Evolutionary conservation across 2,888 invertebrate genomes (phyloP), one percentile per base, ranked within the genome.

Genomic region (Cataglyphis livida): DNA sequence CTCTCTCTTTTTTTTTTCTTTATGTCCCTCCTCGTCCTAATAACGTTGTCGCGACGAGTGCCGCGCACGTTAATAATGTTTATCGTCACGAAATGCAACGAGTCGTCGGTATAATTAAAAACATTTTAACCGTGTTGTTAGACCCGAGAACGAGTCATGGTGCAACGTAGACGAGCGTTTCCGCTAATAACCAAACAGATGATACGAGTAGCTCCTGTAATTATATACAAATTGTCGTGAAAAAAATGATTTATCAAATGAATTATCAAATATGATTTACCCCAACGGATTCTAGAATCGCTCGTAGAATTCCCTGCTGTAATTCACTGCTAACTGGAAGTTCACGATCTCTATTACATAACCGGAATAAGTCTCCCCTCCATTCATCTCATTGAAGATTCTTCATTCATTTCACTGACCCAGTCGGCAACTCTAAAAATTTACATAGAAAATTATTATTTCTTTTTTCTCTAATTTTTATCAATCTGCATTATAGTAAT

Each of bases 1-100:
- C 57, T 54, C 18, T 48, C 7, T 51, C 4, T n/a, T 41, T 65
- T 28, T 35, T 61, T 65, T 28, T 57, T 57, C 68, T 41, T 25
- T 35, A 21, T 57, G 68, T 41, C 41, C 41, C 28, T 25, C 6
- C 76, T 76, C 68, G 57, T 57, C 41, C 76, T 76, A 76, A 76
- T 76, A 76, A 76, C 76, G 68, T 76, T 68, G 76, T 76, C 76
- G 54, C 76, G 76, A 76, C 66, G 76, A 66, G 66, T 66, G 76
- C 54, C 74, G 48, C 41, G 57, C 66, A 21, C 76, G 68, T 76
- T 68, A 76, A 76, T 76, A 66, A 68, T 76, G 76, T 76, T 76
- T 76, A 76, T 76, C 68, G 68, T 76, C 76, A 68, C 76, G 57
- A 68, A 66, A 54, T 66, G 66, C 76, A 76, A 76, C 76, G 66